Conservation (phyloP, 2,797 vertebrate species). For the Mormyrops attenuatus region DNA sequence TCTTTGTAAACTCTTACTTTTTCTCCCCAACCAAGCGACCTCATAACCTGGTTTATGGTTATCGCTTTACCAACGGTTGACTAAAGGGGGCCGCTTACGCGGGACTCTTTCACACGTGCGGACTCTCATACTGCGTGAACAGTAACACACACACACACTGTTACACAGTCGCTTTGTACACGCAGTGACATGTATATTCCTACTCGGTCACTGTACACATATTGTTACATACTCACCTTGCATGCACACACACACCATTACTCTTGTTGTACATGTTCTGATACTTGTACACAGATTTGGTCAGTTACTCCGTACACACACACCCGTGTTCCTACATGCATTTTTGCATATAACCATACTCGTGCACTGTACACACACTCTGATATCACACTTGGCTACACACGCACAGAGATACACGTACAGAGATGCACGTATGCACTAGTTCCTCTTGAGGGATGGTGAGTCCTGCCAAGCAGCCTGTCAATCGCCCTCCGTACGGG, state of each 20-base stretch:
- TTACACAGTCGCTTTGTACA: constrained; percentile 57
- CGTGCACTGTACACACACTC: neutral
- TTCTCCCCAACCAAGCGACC: constrained; percentile 81
- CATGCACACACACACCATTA: constrained; percentile 14
- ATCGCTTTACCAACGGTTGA: constrained; percentile 84
- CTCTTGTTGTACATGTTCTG: neutral
- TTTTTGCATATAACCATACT: neutral
- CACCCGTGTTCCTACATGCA: neutral
- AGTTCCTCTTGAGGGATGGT: constrained; percentile 71
- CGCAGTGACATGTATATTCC: constrained; percentile 59
- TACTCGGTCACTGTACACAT: neutral
- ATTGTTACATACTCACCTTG: constrained; percentile 28
- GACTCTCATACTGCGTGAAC: constrained; percentile 30
- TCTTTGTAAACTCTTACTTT: constrained; percentile 68
- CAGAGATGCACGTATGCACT: constrained; percentile 39
- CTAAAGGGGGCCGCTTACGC: constrained; percentile 80
- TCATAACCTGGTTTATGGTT: constrained; percentile 80
- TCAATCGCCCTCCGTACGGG: constrained; percentile 84
- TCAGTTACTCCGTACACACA: neutral
- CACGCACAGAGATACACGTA: neutral
- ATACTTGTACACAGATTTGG: neutral
- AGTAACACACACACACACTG: constrained; percentile 63
- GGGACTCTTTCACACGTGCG: constrained; percentile 59
- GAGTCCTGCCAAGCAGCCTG: constrained; percentile 86
- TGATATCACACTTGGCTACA: neutral